Percentiles rank a stretch among this genome's conserved stretches.
Conservation (phyloP, 2,797 vertebrate species). For the Poecilia velifera region DNA sequence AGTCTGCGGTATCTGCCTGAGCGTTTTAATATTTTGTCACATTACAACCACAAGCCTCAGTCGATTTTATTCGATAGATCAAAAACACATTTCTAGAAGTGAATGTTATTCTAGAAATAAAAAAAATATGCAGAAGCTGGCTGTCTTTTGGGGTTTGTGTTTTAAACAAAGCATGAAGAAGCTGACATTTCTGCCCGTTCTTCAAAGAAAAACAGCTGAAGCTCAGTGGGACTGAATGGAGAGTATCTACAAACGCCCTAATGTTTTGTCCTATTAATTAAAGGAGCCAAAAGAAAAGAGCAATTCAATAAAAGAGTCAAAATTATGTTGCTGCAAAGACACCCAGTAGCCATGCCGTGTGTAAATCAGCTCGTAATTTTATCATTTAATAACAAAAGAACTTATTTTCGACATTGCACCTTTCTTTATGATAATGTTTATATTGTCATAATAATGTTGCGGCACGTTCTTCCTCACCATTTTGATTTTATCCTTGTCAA, state of each 20-base stretch:
- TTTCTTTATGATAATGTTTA: neutral
- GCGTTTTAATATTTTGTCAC: neutral
- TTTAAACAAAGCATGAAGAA: neutral
- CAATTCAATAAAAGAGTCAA: neutral
- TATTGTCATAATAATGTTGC: no score
- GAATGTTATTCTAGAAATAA: neutral
- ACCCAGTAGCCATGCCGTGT: neutral
- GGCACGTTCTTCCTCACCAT: neutral
- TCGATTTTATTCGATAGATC: neutral
- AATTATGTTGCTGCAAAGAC: neutral
- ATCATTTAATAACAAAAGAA: neutral
- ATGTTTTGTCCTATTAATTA: no score
- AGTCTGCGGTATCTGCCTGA: neutral
- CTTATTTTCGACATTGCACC: neutral
- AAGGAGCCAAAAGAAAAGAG: no score
- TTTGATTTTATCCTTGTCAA: neutral
- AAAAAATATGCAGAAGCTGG: neutral
- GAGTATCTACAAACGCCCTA: neutral
- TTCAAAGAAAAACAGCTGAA: neutral
- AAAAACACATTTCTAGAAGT: neutral
- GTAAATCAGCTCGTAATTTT: neutral
- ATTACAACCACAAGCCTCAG: neutral
- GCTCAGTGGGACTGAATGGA: neutral
- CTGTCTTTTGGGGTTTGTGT: neutral
- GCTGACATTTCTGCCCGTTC: neutral